These are phyloP conservation scores for Sinelater perroti DNA, from an alignment of 2,888 invertebrate genomes.

Conservation along the genomic window DNA sequence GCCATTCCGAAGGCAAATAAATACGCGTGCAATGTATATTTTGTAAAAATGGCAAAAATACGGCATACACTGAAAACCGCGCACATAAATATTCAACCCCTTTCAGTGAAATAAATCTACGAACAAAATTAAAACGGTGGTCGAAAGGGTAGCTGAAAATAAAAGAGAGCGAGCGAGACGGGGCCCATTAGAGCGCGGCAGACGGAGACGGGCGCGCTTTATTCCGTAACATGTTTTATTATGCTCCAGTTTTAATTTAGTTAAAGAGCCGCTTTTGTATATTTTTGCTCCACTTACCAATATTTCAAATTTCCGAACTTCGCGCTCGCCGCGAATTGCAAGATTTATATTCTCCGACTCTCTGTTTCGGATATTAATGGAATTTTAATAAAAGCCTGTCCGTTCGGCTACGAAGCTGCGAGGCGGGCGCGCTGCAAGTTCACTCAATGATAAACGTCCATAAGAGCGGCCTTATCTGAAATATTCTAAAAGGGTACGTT, in stretches of 20 bases:
- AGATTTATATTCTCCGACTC: slow-evolving; percentile 23
- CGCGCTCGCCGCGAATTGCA: slow-evolving; percentile 23
- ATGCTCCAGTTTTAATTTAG: slow-evolving; percentile 44
- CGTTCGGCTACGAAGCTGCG: slow-evolving; percentile 18
- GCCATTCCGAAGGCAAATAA: slow-evolving; percentile 27
- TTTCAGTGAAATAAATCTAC: slow-evolving; percentile 53
- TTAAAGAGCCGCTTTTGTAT: slow-evolving; percentile 40
- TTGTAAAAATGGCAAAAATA: slow-evolving; percentile 32
- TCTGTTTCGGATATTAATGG: slow-evolving; percentile 33
- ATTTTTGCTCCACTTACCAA: slow-evolving; percentile 37
- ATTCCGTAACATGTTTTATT: slow-evolving; percentile 49
- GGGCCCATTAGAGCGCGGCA: slow-evolving; percentile 43
- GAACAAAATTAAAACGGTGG: slow-evolving; percentile 53
- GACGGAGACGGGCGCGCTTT: slow-evolving; percentile 45
- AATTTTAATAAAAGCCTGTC: slow-evolving; percentile 34
- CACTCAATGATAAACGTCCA: slow-evolving; percentile 36
- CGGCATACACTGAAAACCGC: slow-evolving; percentile 40
- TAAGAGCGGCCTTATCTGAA: slow-evolving; percentile 35
- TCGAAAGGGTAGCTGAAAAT: slow-evolving; percentile 51
- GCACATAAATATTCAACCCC: slow-evolving; percentile 52
- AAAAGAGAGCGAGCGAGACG: slow-evolving; percentile 44
- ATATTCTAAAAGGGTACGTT: slow-evolving; percentile 38
- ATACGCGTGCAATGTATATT: slow-evolving; percentile 24
- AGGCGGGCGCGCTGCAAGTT: slow-evolving; percentile 23
- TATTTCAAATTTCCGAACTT: slow-evolving; percentile 35